A percentile compares a stretch with the other conserved stretches of the same genome.
phyloP scores from a whole-genome alignment of 2,888 invertebrate genomes.

The Trissolcus brochymenae region DNA sequence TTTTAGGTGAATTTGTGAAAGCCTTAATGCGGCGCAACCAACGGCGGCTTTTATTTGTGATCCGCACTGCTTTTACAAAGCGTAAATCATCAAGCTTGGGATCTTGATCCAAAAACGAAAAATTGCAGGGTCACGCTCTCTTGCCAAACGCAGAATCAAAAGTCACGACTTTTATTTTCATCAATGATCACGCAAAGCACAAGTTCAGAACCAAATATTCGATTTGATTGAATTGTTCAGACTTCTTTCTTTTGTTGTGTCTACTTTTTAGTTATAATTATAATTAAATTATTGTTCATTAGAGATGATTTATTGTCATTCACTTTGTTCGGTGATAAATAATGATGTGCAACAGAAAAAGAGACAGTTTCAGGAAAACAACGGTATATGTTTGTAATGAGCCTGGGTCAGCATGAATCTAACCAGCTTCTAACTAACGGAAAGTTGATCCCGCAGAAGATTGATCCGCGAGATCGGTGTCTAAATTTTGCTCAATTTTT shows the following conservation, averaged over 20 bases:
- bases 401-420: slow-evolving; percentile 54
- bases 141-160: slow-evolving; percentile 29
- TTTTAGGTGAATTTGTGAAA: not conserved
- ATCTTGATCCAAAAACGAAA: not conserved
- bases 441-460: slow-evolving; percentile 15
- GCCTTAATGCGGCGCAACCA: slow-evolving; percentile 25
- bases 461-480: slow-evolving; percentile 1
- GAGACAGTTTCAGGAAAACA: slow-evolving; percentile 10
- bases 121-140: slow-evolving; percentile 30
- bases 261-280: not conserved
- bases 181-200: slow-evolving; percentile 40
- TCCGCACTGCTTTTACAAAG: slow-evolving; percentile 31
- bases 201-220: not conserved
- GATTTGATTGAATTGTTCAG: not conserved
- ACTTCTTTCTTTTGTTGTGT: not conserved
- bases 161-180: slow-evolving; percentile 24
- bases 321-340: slow-evolving; percentile 1
- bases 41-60: slow-evolving; percentile 54
- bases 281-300: not conserved
- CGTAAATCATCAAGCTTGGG: slow-evolving; percentile 1
- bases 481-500: slow-evolving; percentile 20
- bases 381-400: slow-evolving; percentile 13
- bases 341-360: not conserved
- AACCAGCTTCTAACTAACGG: slow-evolving; percentile 55
- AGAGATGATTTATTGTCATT: slow-evolving; percentile 7